Conservation (phyloP, 2,797 vertebrate genomes). For the Aphelocoma californica region DNA sequence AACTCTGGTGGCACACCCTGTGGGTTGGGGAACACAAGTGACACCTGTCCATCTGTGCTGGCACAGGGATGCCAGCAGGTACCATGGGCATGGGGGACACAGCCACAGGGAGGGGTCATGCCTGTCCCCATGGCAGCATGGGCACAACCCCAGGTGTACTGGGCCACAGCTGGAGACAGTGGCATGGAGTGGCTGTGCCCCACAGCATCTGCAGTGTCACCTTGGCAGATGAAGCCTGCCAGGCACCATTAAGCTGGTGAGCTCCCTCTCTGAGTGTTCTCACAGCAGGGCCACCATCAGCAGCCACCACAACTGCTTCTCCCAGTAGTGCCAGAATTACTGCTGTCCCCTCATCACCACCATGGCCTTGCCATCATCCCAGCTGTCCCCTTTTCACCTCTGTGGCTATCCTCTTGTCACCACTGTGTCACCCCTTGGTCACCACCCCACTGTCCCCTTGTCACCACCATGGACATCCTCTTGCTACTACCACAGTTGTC, state of each 20-base stretch:
- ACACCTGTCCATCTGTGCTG: neutral
- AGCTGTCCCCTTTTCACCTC: neutral
- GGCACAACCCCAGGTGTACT: neutral
- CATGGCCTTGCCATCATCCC: neutral
- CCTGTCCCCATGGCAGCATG: neutral
- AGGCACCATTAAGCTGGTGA: neutral
- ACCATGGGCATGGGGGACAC: neutral
- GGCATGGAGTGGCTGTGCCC: neutral
- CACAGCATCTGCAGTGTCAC: neutral
- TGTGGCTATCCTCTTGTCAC: neutral
- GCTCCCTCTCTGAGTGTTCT: neutral
- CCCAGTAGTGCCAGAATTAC: neutral
- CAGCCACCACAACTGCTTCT: neutral
- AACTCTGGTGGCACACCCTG: neutral
- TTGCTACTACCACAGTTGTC: neutral
- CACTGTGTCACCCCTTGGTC: neutral
- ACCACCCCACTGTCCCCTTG: neutral
- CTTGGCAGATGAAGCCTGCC: neutral
- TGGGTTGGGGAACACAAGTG: neutral
- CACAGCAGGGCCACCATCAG: neutral
- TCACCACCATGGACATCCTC: neutral
- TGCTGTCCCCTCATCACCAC: neutral
- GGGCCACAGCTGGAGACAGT: neutral
- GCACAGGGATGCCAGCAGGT: neutral
- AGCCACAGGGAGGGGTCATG: neutral